Conservation (phyloP, 2,113 vertebrate genomes). For the Arvicanthis niloticus region DNA sequence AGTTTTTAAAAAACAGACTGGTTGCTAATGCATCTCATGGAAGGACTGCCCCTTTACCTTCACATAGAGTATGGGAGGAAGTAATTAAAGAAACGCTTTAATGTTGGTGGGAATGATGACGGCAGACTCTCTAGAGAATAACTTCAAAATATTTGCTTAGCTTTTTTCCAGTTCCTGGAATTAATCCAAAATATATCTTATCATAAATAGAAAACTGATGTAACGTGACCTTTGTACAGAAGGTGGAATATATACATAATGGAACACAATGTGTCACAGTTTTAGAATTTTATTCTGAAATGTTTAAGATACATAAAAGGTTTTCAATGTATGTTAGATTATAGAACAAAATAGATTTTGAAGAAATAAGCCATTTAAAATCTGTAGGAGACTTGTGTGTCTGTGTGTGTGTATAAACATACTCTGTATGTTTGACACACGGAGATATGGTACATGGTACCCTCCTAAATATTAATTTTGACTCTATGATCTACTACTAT, state of each 20-base stretch:
- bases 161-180: not conserved
- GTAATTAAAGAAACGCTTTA: no score
- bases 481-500: not conserved
- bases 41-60: not conserved
- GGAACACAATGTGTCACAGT: not conserved
- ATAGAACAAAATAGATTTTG: not conserved
- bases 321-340: not conserved
- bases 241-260: not conserved
- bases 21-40: not conserved
- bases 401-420: not conserved
- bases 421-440: not conserved
- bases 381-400: not conserved
- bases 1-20: not conserved
- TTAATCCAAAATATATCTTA: not conserved
- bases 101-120: accelerated
- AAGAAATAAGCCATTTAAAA: not conserved
- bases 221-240: not conserved
- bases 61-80: not conserved
- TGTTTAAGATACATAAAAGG: not conserved
- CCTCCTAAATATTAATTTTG: accelerated
- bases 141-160: not conserved
- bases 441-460: accelerated
- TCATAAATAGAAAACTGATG: not conserved
- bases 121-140: not conserved
- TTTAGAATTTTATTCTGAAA: not conserved